Conservation (phyloP, 2,888 invertebrate species). For the Melanostoma scalare region DNA sequence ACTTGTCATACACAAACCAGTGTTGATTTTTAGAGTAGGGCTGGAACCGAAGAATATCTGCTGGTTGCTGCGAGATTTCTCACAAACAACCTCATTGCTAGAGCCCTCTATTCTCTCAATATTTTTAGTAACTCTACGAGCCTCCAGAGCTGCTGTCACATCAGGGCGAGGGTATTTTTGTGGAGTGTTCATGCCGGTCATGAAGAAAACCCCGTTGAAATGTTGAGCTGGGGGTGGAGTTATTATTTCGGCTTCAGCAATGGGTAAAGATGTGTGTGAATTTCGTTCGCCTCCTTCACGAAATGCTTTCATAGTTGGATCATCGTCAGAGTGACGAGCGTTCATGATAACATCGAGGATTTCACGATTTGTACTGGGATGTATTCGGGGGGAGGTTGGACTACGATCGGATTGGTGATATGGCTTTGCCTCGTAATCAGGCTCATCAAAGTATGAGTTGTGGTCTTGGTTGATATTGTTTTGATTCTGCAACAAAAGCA, state of each 20-base stretch:
- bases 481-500: conserved; percentile 83
- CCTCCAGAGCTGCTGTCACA: conserved; percentile 84
- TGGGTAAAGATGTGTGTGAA: conserved; percentile 66
- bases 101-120: conserved; percentile 88
- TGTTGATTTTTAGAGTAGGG: conserved; percentile 78
- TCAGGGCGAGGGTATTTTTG: conserved; percentile 82
- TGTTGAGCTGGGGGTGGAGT: conserved; percentile 79
- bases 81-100: conserved; percentile 83
- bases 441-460: conserved; percentile 78
- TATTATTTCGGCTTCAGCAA: conserved; percentile 33
- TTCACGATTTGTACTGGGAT: conserved; percentile 83
- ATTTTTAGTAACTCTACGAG: conserved; percentile 88
- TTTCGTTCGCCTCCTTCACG: conserved; percentile 75
- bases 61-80: conserved; percentile 80
- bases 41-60: conserved; percentile 81
- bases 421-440: conserved; percentile 76
- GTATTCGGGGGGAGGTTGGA: conserved; percentile 76
- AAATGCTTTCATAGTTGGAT: conserved; percentile 80
- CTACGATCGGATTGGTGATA: conserved; percentile 57
- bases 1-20: conserved; percentile 66
- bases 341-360: conserved; percentile 85
- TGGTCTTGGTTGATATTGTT: conserved; percentile 65
- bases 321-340: conserved; percentile 82
- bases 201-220: conserved; percentile 85
- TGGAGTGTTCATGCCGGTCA: conserved; percentile 83